Conservation (phyloP, 1,140 invertebrate species). For the Zaprionus taronus region DNA sequence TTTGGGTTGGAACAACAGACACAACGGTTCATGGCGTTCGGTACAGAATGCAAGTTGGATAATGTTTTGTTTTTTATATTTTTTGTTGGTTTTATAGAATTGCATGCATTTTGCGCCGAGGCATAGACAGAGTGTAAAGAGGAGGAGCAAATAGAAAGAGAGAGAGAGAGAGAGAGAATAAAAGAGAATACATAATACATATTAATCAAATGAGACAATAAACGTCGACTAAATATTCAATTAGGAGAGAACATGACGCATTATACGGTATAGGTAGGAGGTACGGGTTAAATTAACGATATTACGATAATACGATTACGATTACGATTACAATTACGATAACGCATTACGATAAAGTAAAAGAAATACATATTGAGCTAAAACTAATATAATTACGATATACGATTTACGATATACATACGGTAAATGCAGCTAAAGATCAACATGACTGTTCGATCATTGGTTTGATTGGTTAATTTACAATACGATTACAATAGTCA, state of each 20-base stretch:
- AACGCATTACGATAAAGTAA: conserved; percentile 22
- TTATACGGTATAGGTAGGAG: conserved; percentile 46
- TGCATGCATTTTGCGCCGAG: conserved; percentile 76
- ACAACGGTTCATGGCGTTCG: conserved; percentile 63
- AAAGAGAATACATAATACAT: conserved; percentile 72
- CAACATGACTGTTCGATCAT: conserved; percentile 3
- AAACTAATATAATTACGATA: conserved; percentile 29
- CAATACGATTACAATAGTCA: conserved; percentile 57
- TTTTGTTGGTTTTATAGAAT: conserved; percentile 45
- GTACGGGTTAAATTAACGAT: conserved; percentile 42
- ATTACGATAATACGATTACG: conserved; percentile 23
- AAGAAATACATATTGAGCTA: conserved; percentile 48
- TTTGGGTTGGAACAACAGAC: conserved; percentile 52
- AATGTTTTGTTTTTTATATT: conserved; percentile 22
- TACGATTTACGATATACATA: conserved; percentile 41
- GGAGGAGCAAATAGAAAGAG: conserved; percentile 67
- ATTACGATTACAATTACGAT: conserved; percentile 30
- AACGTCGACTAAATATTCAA: conserved; percentile 32
- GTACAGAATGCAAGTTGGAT: conserved; percentile 67
- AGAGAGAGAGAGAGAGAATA: conserved; percentile 71
- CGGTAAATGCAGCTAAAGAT: conserved; percentile 58
- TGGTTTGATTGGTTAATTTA: conserved; percentile 52
- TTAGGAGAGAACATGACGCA: conserved; percentile 50
- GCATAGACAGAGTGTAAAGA: conserved; percentile 59
- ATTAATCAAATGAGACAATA: conserved; percentile 73